Percentiles rank a stretch among this genome's conserved stretches.
These are phyloP conservation scores for Serilophus lunatus DNA, from an alignment of 2,113 vertebrate genomes.

Conservation along the genomic window DNA sequence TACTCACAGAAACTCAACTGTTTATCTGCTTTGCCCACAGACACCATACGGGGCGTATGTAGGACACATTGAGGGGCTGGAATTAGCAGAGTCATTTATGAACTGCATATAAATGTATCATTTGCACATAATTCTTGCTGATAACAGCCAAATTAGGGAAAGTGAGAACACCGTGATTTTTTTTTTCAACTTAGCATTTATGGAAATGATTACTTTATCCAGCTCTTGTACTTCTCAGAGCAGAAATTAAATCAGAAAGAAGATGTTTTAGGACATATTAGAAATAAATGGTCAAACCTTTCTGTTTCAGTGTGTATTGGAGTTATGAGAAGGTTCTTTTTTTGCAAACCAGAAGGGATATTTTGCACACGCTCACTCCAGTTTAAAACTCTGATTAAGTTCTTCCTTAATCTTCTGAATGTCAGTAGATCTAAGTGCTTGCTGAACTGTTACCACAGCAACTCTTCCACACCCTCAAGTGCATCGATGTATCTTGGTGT, in stretches of 20 bases:
- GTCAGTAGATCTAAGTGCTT: background rate
- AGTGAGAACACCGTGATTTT: background rate
- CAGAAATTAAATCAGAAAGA: background rate
- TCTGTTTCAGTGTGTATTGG: background rate
- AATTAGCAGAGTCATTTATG: slow-evolving; percentile 38
- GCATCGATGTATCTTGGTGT: background rate
- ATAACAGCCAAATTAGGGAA: slow-evolving; percentile 25
- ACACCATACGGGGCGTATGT: slow-evolving; percentile 30
- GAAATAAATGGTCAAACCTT: background rate
- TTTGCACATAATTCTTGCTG: slow-evolving; percentile 17
- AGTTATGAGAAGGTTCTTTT: background rate
- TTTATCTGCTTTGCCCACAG: slow-evolving; percentile 30
- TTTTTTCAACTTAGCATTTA: background rate
- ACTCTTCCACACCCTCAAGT: background rate
- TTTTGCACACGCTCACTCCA: background rate
- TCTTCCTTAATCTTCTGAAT: background rate
- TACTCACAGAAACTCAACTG: background rate
- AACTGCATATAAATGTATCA: slow-evolving; percentile 24
- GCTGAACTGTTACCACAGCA: background rate
- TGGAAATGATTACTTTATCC: background rate
- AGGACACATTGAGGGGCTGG: slow-evolving; percentile 21
- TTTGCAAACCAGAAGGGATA: background rate
- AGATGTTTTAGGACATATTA: background rate
- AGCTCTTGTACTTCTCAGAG: background rate
- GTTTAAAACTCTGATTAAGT: background rate